A percentile compares a stretch with the other conserved stretches of the same genome.
Conservation (phyloP, 2,113 vertebrate genomes). For the Melierax canorus region DNA sequence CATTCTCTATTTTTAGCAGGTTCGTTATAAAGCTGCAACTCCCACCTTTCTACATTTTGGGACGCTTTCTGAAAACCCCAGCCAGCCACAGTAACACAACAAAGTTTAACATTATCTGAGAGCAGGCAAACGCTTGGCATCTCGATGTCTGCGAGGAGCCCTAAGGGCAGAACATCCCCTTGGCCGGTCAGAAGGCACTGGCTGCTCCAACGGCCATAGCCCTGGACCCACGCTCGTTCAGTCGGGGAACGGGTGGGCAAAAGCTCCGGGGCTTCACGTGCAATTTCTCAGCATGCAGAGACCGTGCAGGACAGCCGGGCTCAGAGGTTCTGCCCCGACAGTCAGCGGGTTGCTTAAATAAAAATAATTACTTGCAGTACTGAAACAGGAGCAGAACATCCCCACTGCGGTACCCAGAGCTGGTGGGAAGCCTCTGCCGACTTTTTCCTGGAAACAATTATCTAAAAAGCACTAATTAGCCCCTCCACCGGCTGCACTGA, state of each 20-base stretch:
- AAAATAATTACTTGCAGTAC: neutral
- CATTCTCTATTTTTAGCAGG: slow-evolving; percentile 40
- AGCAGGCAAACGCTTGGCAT: rapidly evolving
- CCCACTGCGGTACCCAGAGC: rapidly evolving
- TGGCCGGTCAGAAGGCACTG: rapidly evolving
- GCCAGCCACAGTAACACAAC: neutral
- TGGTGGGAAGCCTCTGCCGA: neutral
- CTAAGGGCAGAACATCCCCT: no score
- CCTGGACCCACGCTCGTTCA: rapidly evolving
- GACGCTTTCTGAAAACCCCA: neutral
- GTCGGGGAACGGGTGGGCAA: rapidly evolving
- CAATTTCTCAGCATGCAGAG: neutral
- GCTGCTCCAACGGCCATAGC: no score
- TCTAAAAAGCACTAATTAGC: neutral
- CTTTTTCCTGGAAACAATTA: neutral
- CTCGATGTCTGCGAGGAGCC: rapidly evolving
- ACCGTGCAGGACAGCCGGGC: rapidly evolving
- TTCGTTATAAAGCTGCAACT: neutral
- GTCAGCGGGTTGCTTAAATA: neutral
- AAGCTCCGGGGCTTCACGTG: neutral
- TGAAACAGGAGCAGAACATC: neutral
- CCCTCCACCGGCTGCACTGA: neutral
- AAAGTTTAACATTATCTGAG: neutral
- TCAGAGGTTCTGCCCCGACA: neutral
- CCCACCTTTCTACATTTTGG: neutral